Percentiles rank a stretch among this genome's conserved stretches.
These are phyloP conservation scores for Mermis nigrescens DNA, from an alignment of 2,888 invertebrate genomes.

Conservation along the genomic window DNA sequence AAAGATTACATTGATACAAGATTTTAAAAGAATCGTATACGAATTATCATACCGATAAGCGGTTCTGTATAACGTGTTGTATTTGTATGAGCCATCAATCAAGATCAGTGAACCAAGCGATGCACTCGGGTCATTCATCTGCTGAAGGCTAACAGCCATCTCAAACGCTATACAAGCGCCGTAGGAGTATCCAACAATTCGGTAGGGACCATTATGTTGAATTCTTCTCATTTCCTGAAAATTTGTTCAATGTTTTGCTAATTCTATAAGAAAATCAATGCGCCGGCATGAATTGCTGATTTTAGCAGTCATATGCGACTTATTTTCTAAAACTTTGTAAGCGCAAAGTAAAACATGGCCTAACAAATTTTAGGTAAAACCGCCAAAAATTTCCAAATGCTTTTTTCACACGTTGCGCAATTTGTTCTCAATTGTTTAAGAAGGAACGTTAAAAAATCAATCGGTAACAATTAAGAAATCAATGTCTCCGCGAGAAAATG, in stretches of 20 bases:
- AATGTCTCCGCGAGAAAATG: neutral
- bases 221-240: slow-evolving; percentile 47
- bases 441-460: neutral
- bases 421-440: neutral
- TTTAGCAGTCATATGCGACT: no score
- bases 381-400: no score
- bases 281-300: no score
- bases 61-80: no score
- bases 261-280: no score
- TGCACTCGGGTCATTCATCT: neutral
- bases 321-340: no score
- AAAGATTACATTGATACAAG: no score
- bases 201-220: slow-evolving; percentile 60
- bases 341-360: neutral
- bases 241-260: no score
- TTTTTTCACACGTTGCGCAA: no score
- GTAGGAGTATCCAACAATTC: slow-evolving; percentile 74
- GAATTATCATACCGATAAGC: slow-evolving; percentile 32
- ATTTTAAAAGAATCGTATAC: no score
- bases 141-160: slow-evolving; percentile 61
- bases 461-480: neutral
- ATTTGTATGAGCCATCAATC: slow-evolving; percentile 12
- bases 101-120: neutral
- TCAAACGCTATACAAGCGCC: slow-evolving; percentile 78
- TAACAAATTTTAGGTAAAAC: no score